Conservation (phyloP, 2,888 invertebrate genomes). For the Drosophila buzzatii region DNA sequence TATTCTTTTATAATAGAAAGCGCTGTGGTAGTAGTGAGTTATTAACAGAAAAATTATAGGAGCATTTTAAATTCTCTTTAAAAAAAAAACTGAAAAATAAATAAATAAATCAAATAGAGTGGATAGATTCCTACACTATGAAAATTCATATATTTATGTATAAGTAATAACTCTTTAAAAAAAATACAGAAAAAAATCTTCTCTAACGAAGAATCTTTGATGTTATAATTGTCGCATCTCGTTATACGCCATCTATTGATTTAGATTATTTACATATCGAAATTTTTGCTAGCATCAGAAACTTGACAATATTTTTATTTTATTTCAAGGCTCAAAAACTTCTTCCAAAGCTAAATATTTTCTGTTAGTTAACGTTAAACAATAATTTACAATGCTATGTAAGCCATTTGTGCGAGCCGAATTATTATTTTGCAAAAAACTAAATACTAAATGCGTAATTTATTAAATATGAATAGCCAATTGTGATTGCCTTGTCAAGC, state of each 20-base stretch:
- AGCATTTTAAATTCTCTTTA: not conserved
- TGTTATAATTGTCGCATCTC: too few relatives aligned
- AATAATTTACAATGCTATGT: constrained; percentile 2
- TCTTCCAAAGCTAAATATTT: not conserved
- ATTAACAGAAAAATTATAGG: not conserved
- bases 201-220: too few relatives aligned
- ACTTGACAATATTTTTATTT: not conserved
- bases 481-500: not conserved
- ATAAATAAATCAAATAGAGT: not conserved
- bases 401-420: not conserved
- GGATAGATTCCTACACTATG: too few relatives aligned
- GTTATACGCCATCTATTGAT: not conserved
- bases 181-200: not conserved
- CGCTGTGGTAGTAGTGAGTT: too few relatives aligned
- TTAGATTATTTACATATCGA: not conserved
- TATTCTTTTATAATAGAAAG: too few relatives aligned
- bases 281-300: not conserved
- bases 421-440: not conserved
- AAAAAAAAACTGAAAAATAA: not conserved
- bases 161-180: not conserved
- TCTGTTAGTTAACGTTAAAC: not conserved
- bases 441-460: not conserved
- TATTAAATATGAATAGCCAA: not conserved
- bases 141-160: not conserved
- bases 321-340: not conserved